Evolutionary conservation across 2,797 vertebrate species (phyloP).

Genomic region (Mastacembelus armatus): DNA sequence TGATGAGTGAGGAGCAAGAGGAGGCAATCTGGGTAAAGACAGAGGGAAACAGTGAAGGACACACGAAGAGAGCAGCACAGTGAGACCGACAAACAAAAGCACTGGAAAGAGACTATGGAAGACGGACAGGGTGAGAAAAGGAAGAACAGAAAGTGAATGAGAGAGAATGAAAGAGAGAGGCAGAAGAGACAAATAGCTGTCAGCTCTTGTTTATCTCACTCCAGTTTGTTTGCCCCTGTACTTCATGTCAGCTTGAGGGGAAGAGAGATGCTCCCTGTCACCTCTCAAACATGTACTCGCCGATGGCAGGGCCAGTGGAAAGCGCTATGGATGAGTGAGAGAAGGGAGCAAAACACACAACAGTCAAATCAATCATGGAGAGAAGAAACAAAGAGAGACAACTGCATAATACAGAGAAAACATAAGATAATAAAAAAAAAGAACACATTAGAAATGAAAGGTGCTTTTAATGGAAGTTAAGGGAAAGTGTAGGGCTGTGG

Average conservation of each 20-base stretch:
- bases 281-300: not conserved
- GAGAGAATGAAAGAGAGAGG: constrained; percentile 42
- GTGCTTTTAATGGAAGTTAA: not conserved
- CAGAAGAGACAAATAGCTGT: constrained; percentile 55
- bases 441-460: not conserved
- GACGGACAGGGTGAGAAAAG: not conserved
- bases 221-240: constrained; percentile 43
- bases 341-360: not conserved
- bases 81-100: constrained; percentile 28
- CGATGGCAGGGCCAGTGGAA: not conserved
- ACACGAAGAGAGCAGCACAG: constrained; percentile 18
- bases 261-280: constrained; percentile 35
- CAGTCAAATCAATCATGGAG: constrained; percentile 7
- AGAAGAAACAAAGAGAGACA: too few relatives aligned
- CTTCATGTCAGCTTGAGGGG: constrained; percentile 21
- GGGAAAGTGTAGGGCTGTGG: too few relatives aligned
- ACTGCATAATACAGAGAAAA: not conserved
- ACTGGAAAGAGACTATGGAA: not conserved
- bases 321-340: constrained; percentile 9
- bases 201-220: constrained; percentile 49
- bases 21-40: constrained; percentile 11
- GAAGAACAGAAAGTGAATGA: not conserved
- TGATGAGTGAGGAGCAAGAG: constrained; percentile 35
- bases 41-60: constrained; percentile 13
- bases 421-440: not conserved